Evolutionary conservation across 2,888 invertebrate genomes (phyloP), one percentile per base, ranked within the genome.

Genomic region (Nineta flava): DNA sequence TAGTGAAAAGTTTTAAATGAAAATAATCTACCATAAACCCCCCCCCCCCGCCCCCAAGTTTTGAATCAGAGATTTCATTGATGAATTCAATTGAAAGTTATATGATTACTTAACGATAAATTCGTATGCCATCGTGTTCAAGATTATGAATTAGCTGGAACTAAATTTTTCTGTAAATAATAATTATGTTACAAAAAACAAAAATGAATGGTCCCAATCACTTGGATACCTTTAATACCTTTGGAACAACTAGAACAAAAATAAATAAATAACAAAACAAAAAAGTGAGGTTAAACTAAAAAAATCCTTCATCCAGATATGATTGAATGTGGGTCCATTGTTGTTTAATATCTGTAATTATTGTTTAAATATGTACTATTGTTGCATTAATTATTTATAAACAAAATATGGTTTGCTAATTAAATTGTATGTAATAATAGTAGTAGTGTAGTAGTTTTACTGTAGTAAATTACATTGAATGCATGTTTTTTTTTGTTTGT

Each of bases 301-400:
- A 26, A 44, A 44, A 44, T 44, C 15, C 19, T 44, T 44, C 15
- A 19, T 26, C 7, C 63, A 62, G 65, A 62, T 62, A 64, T 60
- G 65, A 61, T 66, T 62, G 58, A 65, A 65, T 68, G 67, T 68
- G 67, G 68, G 65, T 59, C 35, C 65, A 66, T 61, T 60, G 59
- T 61, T 64, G 50, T 53, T 53, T 52, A 44, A 52, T 26, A 26
- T 31, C 48, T 47, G 52, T 46, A 26, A 26, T 31, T 45, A 51
- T 45, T 51, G 48, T 45, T 47, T 32, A 26, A 42, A 45, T 45
- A 34, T 32, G 13, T 52, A 46, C 48, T 17, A 21, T 43, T 43
- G 17, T 43, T 43, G 43, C 43, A 43, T 16, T 19, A 43, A 16
- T 26, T 26, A 26, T 26, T 26, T 26, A 26, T 38, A 38, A 38